These are phyloP conservation scores for Mastacembelus armatus DNA, from an alignment of 2,797 vertebrate genomes.

Conservation along the genomic window DNA sequence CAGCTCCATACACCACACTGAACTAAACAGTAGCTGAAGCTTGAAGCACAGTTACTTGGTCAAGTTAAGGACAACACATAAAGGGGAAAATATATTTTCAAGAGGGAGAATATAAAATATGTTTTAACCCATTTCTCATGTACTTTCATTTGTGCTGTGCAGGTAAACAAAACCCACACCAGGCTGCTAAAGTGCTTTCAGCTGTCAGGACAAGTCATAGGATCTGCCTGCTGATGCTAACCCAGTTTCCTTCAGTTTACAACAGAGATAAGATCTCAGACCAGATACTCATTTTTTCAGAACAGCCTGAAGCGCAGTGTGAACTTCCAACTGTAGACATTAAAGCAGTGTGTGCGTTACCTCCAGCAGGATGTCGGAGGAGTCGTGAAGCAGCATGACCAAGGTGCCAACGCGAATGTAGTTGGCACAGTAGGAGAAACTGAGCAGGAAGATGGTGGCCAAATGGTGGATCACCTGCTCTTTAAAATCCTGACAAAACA, in stretches of 20 bases:
- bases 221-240: slow-evolving; percentile 13
- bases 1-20: background rate
- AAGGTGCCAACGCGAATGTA: slow-evolving; percentile 93
- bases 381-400: slow-evolving; percentile 94
- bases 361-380: slow-evolving; percentile 93
- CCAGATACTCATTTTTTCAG: slow-evolving; percentile 7
- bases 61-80: background rate
- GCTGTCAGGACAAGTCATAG: slow-evolving; percentile 37
- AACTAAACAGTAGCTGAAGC: no score
- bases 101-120: background rate
- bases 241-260: background rate
- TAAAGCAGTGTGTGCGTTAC: slow-evolving; percentile 65
- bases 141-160: background rate
- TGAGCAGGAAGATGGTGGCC: slow-evolving; percentile 93
- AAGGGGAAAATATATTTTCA: slow-evolving; percentile 1
- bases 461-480: slow-evolving; percentile 96
- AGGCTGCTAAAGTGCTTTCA: background rate
- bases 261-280: background rate
- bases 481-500: slow-evolving; percentile 89
- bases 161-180: slow-evolving; percentile 5
- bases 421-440: slow-evolving; percentile 95
- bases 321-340: slow-evolving; percentile 13
- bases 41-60: background rate
- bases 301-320: background rate
- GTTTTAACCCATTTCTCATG: background rate